Evolutionary conservation across 2,797 vertebrate genomes (phyloP), one percentile per base, ranked within the genome.

Genomic region (Carduelis carduelis): DNA sequence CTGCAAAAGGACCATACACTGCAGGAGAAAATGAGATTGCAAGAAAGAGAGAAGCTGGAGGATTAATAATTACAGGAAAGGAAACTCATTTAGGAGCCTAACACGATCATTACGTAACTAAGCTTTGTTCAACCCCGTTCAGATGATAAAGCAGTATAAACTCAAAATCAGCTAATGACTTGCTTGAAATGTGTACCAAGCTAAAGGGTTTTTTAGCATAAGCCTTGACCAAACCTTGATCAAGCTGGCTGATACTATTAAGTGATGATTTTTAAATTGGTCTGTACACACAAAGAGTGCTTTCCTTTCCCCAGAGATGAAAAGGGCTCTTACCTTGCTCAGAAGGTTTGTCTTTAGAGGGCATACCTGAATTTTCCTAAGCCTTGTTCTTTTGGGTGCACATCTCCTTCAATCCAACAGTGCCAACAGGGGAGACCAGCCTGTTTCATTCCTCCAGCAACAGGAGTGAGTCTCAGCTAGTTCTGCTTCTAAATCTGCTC

Each of bases 51-150:
- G 66, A 94, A 96, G 63, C 35, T 84, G 52, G 9, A 89, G 41
- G 44, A 65, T 76, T 68, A 92, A 57, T 90, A 95, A 95, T 92
- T 87, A 93, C 80, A 69, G 95, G 92, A 96, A 96, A 84, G 59
- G 27, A 91, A 95, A 89, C 81, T 90, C 82, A 89, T 86, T 92
- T 75, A 80, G 65, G 90, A 92, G 27, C 30, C 72, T 53, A 87
- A 89, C n/a, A 55, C 34, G 32, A 55, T 79, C 59, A 57, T 95
- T 94, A 89, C 1, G 3, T 90, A 92, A 87, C 69, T 61, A 72
- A 30, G 24, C 69, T 81, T 90, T 93, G 63, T 90, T 53, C 46
- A 69, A 65, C 71, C 68, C 13, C 1, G 0, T 56, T 70, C 55
- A 94, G 71, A 83, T 35, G 18, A 94, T 77, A 64, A 69, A 91